These are phyloP conservation scores for Neria commutata DNA, from an alignment of 2,888 invertebrate species.

Conservation along the genomic window DNA sequence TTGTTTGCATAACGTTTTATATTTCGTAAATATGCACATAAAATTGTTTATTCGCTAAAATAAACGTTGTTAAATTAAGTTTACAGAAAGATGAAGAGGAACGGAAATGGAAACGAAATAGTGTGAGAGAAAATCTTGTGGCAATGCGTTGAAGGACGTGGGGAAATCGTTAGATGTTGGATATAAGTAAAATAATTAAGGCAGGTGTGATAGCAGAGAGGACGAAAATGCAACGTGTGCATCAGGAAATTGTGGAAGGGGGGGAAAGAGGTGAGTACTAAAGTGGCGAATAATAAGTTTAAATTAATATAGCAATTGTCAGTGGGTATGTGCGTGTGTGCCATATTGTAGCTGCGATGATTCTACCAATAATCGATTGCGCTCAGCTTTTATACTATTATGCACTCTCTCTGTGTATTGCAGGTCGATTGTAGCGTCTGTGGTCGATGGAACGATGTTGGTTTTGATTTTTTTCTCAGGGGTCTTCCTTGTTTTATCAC, in stretches of 20 bases:
- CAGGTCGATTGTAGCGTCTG: no score
- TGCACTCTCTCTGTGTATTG: neutral
- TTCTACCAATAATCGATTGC: no score
- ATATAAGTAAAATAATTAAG: neutral
- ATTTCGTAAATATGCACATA: neutral
- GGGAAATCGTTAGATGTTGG: neutral
- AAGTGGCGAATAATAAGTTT: neutral
- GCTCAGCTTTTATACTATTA: neutral
- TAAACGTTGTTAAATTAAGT: constrained; percentile 1
- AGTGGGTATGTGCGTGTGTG: constrained; percentile 10
- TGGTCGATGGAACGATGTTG: no score
- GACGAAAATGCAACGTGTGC: neutral
- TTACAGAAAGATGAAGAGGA: neutral
- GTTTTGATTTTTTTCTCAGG: neutral
- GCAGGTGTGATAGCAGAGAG: neutral
- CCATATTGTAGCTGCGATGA: no score
- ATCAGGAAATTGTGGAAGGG: neutral
- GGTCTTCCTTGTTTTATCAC: neutral
- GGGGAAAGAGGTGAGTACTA: neutral
- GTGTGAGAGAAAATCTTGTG: neutral
- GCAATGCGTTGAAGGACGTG: neutral
- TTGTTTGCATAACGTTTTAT: constrained; percentile 26
- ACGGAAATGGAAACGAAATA: neutral
- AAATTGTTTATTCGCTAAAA: no score
- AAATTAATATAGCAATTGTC: neutral